These are phyloP conservation scores for Remorina albescens DNA, from an alignment of 2,797 vertebrate species.

Conservation along the genomic window DNA sequence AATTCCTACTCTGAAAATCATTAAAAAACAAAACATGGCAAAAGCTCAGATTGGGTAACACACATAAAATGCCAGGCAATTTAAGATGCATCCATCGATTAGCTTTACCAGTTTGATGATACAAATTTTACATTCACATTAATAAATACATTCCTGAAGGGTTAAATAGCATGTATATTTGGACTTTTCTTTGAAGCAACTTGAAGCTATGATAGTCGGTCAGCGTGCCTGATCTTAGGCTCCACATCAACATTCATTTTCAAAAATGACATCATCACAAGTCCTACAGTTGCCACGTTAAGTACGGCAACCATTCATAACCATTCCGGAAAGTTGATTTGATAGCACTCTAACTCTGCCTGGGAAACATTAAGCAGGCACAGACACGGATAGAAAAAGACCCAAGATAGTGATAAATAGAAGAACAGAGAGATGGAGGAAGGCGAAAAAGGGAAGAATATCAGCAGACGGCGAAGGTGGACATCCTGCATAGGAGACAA, in stretches of 20 bases:
- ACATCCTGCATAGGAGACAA: constrained; percentile 74
- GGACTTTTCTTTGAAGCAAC: constrained; percentile 5
- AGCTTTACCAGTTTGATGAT: neutral
- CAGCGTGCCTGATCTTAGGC: constrained; percentile 20
- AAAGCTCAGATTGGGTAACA: neutral
- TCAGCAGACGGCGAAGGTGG: constrained; percentile 57
- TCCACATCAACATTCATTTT: constrained; percentile 33
- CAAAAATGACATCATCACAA: constrained; percentile 51
- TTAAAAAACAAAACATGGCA: neutral
- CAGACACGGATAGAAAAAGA: constrained; percentile 64
- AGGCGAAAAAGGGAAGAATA: constrained; percentile 62
- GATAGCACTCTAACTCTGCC: constrained; percentile 63
- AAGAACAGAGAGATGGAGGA: constrained; percentile 54
- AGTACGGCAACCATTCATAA: constrained; percentile 40
- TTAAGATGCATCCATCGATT: neutral
- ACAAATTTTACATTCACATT: neutral
- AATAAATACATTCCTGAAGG: neutral
- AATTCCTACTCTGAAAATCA: neutral
- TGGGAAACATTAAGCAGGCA: constrained; percentile 52
- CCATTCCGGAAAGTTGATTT: constrained; percentile 63
- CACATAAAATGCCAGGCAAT: neutral
- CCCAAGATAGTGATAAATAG: constrained; percentile 66
- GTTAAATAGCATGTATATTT: neutral
- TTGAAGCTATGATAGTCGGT: constrained; percentile 4
- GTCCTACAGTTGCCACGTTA: constrained; percentile 41